Conservation (phyloP, 2,113 vertebrate genomes). For the Pterocles orientalis region DNA sequence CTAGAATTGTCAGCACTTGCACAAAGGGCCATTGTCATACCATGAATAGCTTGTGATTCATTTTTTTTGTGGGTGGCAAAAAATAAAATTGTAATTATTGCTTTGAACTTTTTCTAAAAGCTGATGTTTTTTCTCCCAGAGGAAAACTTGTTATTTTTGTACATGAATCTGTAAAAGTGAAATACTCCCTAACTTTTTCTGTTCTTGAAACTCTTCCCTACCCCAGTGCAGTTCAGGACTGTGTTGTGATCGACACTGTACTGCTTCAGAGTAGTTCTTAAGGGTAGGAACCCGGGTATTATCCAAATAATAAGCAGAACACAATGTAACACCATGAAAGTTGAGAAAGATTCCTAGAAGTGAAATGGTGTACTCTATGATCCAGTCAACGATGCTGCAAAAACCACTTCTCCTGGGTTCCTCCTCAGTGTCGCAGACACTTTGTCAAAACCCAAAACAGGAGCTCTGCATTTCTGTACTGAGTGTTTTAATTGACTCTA, state of each 20-base stretch:
- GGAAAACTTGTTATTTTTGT: not conserved
- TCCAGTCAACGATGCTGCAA: not conserved
- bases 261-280: not conserved
- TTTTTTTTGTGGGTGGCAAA: constrained; percentile 8
- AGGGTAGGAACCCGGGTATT: not conserved
- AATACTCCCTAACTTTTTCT: not conserved
- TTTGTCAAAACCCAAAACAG: not conserved
- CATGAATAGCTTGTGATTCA: not conserved
- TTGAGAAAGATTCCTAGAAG: not conserved
- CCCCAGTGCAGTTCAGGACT: not conserved
- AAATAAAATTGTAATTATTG: constrained; percentile 36
- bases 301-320: not conserved
- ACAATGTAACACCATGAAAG: not conserved
- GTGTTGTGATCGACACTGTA: not conserved
- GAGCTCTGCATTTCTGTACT: not conserved
- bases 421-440: not conserved
- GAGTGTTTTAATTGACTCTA: not conserved
- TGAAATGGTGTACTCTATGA: not conserved
- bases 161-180: not conserved
- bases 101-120: not conserved
- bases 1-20: not conserved
- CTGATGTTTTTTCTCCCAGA: not conserved
- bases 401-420: not conserved
- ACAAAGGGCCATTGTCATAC: not conserved
- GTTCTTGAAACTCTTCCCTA: not conserved